These are phyloP conservation scores for human DNA, from an alignment of 2,113 vertebrate genomes.

Conservation along the genomic window GRCh38 chr3:160280501-160281000, in stretches of 20 bases:
- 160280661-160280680: slow-evolving; percentile 93
- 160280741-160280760: slow-evolving; percentile 92
- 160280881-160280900: slow-evolving; percentile 11
- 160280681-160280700: slow-evolving; percentile 91
- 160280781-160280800: slow-evolving; percentile 94
- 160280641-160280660: background rate
- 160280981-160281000: background rate
- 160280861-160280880: slow-evolving; percentile 35
- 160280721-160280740: slow-evolving; percentile 95
- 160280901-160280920: background rate
- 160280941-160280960: background rate
- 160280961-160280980: slow-evolving; percentile 11
- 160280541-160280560: slow-evolving; percentile 5
- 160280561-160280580: slow-evolving; percentile 15
- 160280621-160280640: background rate
- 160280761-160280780: slow-evolving; percentile 94
- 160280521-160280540: background rate
- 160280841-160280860: slow-evolving; percentile 15
- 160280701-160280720: slow-evolving; percentile 94
- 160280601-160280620: background rate
- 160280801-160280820: slow-evolving; percentile 94
- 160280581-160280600: background rate
- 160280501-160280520: slow-evolving; percentile 33
- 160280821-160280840: slow-evolving; percentile 49
- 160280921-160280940: background rate